Conservation (phyloP, 2,888 invertebrate species). For the Acanthococcus lagerstroemiae region DNA sequence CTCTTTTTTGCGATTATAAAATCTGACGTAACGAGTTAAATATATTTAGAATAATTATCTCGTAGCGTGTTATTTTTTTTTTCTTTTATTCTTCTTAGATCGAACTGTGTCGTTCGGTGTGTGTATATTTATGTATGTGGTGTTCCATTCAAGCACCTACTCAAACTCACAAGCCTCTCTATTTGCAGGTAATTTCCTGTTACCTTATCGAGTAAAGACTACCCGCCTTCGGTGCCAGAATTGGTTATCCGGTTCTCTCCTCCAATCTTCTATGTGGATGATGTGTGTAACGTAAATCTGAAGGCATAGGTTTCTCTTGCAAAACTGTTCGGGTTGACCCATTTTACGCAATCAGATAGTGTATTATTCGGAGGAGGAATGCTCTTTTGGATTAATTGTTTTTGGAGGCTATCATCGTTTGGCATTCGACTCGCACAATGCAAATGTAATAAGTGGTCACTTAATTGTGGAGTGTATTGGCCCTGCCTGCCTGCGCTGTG, state of each 20-base stretch:
- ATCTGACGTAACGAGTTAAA: too few relatives aligned
- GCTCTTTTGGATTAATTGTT: too few relatives aligned
- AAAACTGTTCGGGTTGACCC: conserved; percentile 11
- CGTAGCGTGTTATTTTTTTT: background rate
- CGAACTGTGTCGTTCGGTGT: background rate
- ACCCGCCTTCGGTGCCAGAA: conserved; percentile 23
- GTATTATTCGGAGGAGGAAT: too few relatives aligned
- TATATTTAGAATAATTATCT: too few relatives aligned
- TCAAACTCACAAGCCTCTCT: conserved; percentile 15
- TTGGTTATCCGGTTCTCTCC: conserved; percentile 18
- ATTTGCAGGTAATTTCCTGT: conserved; percentile 15
- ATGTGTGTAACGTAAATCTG: background rate
- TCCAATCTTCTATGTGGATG: conserved; percentile 11
- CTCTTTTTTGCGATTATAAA: too few relatives aligned
- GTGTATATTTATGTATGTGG: background rate
- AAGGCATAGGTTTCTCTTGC: conserved; percentile 11
- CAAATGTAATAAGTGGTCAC: too few relatives aligned
- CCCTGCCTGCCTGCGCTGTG: too few relatives aligned
- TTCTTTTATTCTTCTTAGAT: background rate
- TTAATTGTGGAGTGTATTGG: too few relatives aligned
- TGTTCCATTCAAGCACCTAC: conserved; percentile 8
- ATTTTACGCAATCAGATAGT: too few relatives aligned
- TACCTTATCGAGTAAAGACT: conserved; percentile 26
- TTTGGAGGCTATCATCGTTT: too few relatives aligned
- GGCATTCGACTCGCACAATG: too few relatives aligned